A percentile compares a stretch with the other conserved stretches of the same genome.
phyloP scores from a whole-genome alignment of 2,888 invertebrate genomes.

The Gymnocheta viridis region DNA sequence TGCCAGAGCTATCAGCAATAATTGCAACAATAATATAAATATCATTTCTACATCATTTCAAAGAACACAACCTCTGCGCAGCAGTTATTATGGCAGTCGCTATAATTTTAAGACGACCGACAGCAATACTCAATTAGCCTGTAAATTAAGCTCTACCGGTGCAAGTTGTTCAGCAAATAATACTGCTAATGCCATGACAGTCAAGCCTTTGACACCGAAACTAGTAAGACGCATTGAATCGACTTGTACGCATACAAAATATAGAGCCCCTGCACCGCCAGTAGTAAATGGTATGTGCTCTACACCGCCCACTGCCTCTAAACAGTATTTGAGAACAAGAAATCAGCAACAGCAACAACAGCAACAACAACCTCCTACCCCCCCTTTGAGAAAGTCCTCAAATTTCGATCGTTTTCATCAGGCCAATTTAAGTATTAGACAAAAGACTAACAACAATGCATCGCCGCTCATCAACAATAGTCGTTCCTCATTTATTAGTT shows the following conservation, averaged over 20 bases:
- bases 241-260: conserved; percentile 72
- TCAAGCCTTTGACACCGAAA: conserved; percentile 81
- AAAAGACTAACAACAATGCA: conserved; percentile 65
- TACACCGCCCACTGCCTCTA: conserved; percentile 69
- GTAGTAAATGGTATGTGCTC: conserved; percentile 40
- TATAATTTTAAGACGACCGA: conserved; percentile 65
- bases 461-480: conserved; percentile 44
- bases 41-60: conserved; percentile 73
- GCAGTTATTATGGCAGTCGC: conserved; percentile 79
- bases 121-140: conserved; percentile 3
- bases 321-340: conserved; percentile 74
- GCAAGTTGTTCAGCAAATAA: background rate
- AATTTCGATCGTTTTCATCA: conserved; percentile 74
- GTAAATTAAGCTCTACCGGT: conserved; percentile 13
- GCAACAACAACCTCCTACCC: conserved; percentile 65
- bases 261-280: conserved; percentile 54
- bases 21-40: conserved; percentile 50
- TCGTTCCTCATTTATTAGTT: conserved; percentile 74
- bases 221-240: conserved; percentile 80
- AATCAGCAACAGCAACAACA: conserved; percentile 69
- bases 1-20: conserved; percentile 61
- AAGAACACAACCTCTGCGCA: conserved; percentile 80
- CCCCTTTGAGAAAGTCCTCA: conserved; percentile 65
- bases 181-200: conserved; percentile 52
- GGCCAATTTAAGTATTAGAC: conserved; percentile 73